Evolutionary conservation across 2,113 vertebrate genomes (phyloP), one percentile per base, ranked within the genome.

Genomic region (Xenopus laevis): DNA sequence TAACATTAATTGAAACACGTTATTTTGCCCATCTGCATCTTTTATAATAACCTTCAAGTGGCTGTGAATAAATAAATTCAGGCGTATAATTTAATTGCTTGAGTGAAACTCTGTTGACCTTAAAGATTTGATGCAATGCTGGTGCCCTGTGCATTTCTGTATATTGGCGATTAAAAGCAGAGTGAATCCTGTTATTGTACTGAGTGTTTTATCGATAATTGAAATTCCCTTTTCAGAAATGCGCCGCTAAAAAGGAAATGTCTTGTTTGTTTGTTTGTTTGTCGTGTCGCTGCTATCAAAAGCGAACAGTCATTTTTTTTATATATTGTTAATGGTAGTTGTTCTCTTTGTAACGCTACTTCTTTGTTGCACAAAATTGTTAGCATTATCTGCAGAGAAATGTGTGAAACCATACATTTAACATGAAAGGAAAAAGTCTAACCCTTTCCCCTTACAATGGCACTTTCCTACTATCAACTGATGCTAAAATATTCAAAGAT

Each of bases 1-100:
- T 79, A 21, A 71, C 77, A 68, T 18, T 68, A 81, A 82, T 80
- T 79, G 72, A 77, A 62, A 23, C 50, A 79, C 4, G 23, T 55
- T 82, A 77, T 77, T 83, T 83, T 81, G 62, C 59, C 66, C 82
- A 67, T 73, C 57, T 83, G 78, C 82, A 78, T 30, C 45, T 79
- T 79, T 71, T 40, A 74, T 30, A 13, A 66, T 77, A 74, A 71
- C 17, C 50, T 71, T 86, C 61, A 20, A n/a, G 63, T 82, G 80
- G 78, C 47, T 65, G 65, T 78, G 72, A 81, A 80, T 78, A 79
- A 78, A 75, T 4, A 45, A 2, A 58, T 71, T 46, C 72, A 79
- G 71, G 40, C 66, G 70, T 13, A 67, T 72, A 63, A 33, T 79
- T 69, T 64, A 52, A 79, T 80, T 46, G 57, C 47, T 82, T 77